Evolutionary conservation across 37 sponge, comb jelly and placozoan genomes (phyloP).

Genomic region (Cladorhizidae sp.): DNA sequence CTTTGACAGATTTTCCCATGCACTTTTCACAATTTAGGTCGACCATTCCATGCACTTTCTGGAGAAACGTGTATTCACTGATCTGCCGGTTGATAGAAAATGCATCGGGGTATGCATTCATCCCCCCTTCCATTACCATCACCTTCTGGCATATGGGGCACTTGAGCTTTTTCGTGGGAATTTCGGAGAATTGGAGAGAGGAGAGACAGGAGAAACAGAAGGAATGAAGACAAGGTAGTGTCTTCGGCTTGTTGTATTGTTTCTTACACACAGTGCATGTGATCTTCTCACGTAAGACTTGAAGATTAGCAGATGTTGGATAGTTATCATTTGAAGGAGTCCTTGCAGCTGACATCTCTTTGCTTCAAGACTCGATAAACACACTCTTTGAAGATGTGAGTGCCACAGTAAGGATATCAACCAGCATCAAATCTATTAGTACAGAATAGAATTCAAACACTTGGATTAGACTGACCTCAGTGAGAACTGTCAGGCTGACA

Average conservation of each 20-base stretch:
- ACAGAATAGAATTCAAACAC: too few species aligned
- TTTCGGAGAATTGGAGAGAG: background rate
- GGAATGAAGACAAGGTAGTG: constrained; percentile 61
- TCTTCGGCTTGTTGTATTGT: constrained; percentile 51
- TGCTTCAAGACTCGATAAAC: background rate
- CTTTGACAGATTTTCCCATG: constrained; percentile 20
- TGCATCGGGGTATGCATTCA: constrained; percentile 22
- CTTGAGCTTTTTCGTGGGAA: background rate
- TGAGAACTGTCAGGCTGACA: too few species aligned
- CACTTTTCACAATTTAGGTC: constrained; percentile 44
- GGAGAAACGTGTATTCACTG: constrained; percentile 26
- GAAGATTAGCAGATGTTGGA: background rate
- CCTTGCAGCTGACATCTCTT: background rate
- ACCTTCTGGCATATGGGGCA: constrained; percentile 51
- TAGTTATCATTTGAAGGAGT: background rate
- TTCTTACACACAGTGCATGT: constrained; percentile 46
- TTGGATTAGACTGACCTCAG: too few species aligned
- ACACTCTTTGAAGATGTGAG: too few species aligned
- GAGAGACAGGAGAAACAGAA: constrained; percentile 47
- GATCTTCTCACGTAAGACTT: background rate
- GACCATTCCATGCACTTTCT: constrained; percentile 39
- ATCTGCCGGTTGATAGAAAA: constrained; percentile 33
- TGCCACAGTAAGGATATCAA: too few species aligned
- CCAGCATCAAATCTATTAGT: too few species aligned
- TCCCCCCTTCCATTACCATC: background rate